Evolutionary conservation across 2,888 invertebrate genomes (phyloP), one percentile per base, ranked within the genome.

Genomic region (Drosophila lacicola): DNA sequence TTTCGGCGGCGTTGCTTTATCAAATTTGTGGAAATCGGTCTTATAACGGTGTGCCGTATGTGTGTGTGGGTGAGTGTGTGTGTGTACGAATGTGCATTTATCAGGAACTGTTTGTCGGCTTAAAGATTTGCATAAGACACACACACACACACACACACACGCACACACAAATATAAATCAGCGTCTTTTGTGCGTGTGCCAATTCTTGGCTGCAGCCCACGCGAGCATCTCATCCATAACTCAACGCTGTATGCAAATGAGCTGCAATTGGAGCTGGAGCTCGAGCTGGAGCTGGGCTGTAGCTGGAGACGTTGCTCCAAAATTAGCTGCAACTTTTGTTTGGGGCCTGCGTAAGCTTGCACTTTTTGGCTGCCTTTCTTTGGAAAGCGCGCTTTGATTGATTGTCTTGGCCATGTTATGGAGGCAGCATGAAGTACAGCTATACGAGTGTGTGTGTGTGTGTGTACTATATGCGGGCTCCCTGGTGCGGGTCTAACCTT

Each of bases 271-370:
- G 72, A 75, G 60, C 63, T 71, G 60, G 14, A 25, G 46, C 50
- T 60, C 55, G 13, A 44, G 54, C n/a, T n/a, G 41, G 13, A 44
- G 54, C n/a, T n/a, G 41, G 13, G 53, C 33, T 33, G 9, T 8
- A 42, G 11, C 29, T 46, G 46, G 10, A 17, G 65, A 55, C 47
- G 51, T 11, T 44, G 46, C 34, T 42, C 42, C 51, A 34, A 72
- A 87, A 87, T 87, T 87, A 87, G 82, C 82, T 78, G 82, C 82
- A 79, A 70, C 65, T 70, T 82, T 84, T 79, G 75, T 82, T 78
- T 29, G 29, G 68, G 70, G 78, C 70, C 47, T 64, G 68, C 54
- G 46, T 49, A 11, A 39, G 74, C 70, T 80, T 68, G 82, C 73
- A 65, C 80, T 82, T 69, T 55, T 44, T 57, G 49, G 49, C 19